Conservation (phyloP, 2,113 vertebrate genomes). For the Paracanthobrama guichenoti region DNA sequence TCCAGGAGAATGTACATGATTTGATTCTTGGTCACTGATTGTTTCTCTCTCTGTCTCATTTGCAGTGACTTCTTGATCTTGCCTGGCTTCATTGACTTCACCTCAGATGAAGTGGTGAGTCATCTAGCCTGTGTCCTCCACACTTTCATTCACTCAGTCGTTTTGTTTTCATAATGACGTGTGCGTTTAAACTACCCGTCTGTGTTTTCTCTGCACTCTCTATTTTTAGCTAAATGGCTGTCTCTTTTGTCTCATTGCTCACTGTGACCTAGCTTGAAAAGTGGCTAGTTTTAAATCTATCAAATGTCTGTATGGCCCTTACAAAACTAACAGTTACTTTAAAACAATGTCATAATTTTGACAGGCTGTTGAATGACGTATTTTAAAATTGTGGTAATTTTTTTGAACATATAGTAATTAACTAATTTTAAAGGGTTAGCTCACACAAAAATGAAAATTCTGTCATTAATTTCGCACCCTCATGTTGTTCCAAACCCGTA, state of each 20-base stretch:
- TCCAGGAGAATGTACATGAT: neutral
- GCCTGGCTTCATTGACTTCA: conserved; percentile 93
- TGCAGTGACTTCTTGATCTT: conserved; percentile 91
- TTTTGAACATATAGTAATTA: neutral
- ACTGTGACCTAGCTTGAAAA: neutral
- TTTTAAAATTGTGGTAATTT: neutral
- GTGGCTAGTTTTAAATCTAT: neutral
- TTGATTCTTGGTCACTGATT: neutral
- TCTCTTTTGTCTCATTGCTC: neutral
- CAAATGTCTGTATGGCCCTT: no score
- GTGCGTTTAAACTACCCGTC: conserved; percentile 32
- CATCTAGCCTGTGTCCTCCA: neutral
- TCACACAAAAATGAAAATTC: no score
- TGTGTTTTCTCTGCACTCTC: conserved; percentile 25
- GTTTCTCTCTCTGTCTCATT: conserved; percentile 16
- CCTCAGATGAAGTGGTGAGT: conserved; percentile 91
- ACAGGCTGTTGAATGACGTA: neutral
- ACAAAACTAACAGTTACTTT: no score
- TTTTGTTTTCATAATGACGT: conserved; percentile 38
- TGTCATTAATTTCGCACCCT: no score
- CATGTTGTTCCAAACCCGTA: no score
- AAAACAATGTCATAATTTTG: neutral
- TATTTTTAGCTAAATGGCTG: conserved; percentile 53
- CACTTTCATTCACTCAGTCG: neutral
- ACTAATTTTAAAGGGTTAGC: neutral